These are phyloP conservation scores for Psilopsiagon aurifrons DNA, from an alignment of 2,113 vertebrate species.

Conservation along the genomic window DNA sequence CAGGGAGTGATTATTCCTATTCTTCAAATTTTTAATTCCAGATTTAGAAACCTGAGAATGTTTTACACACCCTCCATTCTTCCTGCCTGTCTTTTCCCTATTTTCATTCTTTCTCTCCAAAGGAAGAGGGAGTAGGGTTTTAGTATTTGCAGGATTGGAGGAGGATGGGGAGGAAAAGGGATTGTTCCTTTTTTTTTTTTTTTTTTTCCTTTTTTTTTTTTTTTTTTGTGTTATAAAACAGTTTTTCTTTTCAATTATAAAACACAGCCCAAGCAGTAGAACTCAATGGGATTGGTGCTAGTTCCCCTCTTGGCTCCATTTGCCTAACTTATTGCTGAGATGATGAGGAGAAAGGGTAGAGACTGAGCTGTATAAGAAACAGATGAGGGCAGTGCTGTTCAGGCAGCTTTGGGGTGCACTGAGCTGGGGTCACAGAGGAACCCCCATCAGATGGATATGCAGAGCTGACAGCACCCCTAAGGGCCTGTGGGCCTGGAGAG, in stretches of 20 bases:
- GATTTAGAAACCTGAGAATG: background rate
- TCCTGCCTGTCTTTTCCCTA: background rate
- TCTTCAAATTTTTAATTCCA: background rate
- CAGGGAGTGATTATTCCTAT: background rate
- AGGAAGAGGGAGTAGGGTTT: background rate
- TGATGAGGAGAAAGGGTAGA: background rate
- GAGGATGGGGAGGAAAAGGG: background rate
- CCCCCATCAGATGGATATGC: fast-evolving
- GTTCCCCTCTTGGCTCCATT: background rate
- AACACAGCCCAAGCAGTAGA: background rate
- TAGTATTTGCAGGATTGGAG: background rate
- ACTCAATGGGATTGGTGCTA: background rate
- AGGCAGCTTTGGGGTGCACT: background rate
- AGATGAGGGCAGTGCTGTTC: background rate
- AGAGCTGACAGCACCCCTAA: background rate
- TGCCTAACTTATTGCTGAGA: background rate
- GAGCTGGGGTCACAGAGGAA: background rate
- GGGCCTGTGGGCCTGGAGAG: background rate
- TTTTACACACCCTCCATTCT: background rate
- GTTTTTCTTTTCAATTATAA: background rate
- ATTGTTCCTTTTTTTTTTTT: background rate
- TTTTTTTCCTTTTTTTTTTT: background rate
- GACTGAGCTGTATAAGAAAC: background rate
- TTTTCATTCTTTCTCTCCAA: background rate
- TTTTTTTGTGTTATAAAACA: background rate